phyloP scores from a whole-genome alignment of 2,113 vertebrate genomes.

The Burhinus bistriatus region DNA sequence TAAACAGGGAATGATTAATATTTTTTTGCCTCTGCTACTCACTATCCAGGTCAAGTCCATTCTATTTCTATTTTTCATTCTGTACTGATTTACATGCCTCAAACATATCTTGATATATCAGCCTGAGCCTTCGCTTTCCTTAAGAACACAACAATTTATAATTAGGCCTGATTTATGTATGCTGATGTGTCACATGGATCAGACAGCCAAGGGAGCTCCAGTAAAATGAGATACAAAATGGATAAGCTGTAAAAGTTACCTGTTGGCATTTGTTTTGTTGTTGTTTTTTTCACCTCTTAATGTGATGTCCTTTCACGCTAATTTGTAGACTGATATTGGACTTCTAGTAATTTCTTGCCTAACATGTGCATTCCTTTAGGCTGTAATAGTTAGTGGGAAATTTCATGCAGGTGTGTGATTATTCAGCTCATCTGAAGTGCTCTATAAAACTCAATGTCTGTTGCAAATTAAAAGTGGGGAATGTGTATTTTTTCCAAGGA shows the following conservation, averaged over 20 bases:
- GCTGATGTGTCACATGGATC: not conserved
- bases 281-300: not conserved
- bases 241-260: not conserved
- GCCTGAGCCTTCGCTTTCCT: not conserved
- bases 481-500: constrained; percentile 22
- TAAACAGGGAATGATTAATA: not conserved
- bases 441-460: constrained; percentile 45
- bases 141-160: not conserved
- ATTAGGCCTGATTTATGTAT: constrained; percentile 13
- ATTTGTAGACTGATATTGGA: constrained; percentile 4
- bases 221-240: not conserved
- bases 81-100: not conserved
- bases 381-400: constrained; percentile 26
- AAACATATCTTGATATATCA: not conserved
- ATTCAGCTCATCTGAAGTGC: constrained; percentile 52
- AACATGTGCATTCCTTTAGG: constrained; percentile 6
- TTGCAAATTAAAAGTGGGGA: constrained; percentile 32
- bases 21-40: not conserved
- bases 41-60: not conserved
- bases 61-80: not conserved
- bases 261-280: not conserved
- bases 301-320: not conserved
- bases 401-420: constrained; percentile 61
- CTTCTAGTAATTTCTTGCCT: not conserved
- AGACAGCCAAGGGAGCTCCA: not conserved